Evolutionary conservation across 2,113 vertebrate species (phyloP).

Genomic region (Actinemys pallida): DNA sequence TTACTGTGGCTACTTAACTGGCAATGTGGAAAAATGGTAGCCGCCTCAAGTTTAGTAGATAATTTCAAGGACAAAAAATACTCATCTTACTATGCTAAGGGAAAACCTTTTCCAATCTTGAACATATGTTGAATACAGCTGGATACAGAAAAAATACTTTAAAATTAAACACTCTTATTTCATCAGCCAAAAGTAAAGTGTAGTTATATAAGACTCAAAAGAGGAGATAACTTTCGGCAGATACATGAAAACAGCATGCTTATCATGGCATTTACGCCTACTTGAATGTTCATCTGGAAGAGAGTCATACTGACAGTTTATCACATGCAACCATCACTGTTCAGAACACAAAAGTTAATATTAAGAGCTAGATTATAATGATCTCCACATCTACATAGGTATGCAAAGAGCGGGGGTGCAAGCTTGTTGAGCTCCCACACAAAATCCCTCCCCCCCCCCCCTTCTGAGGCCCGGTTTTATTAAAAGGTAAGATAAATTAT

Average conservation of each 20-base stretch:
- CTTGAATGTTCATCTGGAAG: constrained; percentile 65
- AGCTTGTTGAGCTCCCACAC: constrained; percentile 48
- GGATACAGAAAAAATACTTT: background rate
- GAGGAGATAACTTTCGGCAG: constrained; percentile 42
- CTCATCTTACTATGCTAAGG: background rate
- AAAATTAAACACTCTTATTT: constrained; percentile 12
- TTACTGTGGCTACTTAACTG: background rate
- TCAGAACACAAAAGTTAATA: constrained; percentile 73
- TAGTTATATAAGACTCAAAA: constrained; percentile 66
- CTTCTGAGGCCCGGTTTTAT: background rate
- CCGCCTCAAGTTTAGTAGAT: background rate
- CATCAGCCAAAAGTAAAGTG: constrained; percentile 41
- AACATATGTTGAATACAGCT: background rate
- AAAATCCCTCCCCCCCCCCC: background rate
- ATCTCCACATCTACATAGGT: constrained; percentile 33
- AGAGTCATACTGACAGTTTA: constrained; percentile 72
- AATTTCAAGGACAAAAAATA: background rate
- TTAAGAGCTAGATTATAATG: constrained; percentile 56
- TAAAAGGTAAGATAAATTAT: constrained; percentile 10
- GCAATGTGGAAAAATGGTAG: background rate
- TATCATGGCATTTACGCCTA: constrained; percentile 75
- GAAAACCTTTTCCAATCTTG: background rate
- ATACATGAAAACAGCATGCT: constrained; percentile 67
- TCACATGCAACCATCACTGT: constrained; percentile 62
- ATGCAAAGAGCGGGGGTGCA: constrained; percentile 16